A percentile compares a stretch with the other conserved stretches of the same genome.
phyloP scores from a whole-genome alignment of 2,113 vertebrate genomes.

The Varanus salvator region DNA sequence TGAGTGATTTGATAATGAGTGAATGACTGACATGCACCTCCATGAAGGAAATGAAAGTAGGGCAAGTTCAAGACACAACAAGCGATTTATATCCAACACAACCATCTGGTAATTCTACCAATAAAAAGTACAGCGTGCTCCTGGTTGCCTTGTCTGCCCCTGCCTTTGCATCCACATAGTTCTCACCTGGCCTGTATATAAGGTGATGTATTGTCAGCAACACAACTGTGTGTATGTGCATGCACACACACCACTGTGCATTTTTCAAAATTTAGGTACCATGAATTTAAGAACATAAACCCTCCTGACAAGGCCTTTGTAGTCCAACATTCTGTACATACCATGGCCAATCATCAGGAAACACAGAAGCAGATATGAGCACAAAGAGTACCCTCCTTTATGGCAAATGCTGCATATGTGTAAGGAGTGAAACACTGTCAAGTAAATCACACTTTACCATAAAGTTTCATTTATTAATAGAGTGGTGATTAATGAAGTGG shows the following conservation, averaged over 20 bases:
- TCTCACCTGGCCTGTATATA: neutral
- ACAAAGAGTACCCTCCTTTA: neutral
- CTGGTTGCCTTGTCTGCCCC: neutral
- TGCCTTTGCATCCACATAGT: neutral
- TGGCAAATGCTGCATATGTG: neutral
- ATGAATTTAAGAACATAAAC: no score
- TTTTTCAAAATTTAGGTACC: neutral
- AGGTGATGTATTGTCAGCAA: neutral
- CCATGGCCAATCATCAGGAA: no score
- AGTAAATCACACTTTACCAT: neutral
- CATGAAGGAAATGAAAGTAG: neutral
- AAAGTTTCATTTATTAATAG: conserved; percentile 13
- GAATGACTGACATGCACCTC: neutral
- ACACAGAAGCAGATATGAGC: no score
- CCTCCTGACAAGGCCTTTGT: no score
- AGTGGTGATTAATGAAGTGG: conserved; percentile 14
- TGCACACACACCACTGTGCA: neutral
- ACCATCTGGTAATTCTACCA: neutral
- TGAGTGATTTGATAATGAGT: neutral
- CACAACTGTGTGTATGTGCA: neutral
- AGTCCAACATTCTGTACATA: no score
- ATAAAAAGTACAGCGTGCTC: neutral
- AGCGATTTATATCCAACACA: neutral
- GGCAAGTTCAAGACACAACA: no score
- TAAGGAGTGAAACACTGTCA: neutral